Base-by-base conservation (phyloP, 2,797 vertebrate species). In the Cyclopterus lumpus region DNA sequence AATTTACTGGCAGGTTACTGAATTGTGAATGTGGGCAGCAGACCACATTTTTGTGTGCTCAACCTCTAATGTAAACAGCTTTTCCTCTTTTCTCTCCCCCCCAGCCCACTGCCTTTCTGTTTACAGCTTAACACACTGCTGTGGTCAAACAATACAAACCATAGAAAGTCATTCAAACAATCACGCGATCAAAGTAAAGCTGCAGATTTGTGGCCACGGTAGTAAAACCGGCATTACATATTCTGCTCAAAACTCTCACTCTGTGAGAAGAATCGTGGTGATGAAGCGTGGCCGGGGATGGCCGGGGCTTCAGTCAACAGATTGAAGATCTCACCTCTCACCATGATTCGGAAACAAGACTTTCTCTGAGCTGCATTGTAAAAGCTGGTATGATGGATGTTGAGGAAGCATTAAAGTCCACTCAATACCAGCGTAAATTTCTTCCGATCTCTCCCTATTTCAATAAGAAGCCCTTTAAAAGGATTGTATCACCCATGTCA, bases 341-440 rank as follows among this genome's bases (percentile, higher is more conserved):
- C 55, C 63, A 22, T 15, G 8, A 70, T 59, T 20, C 22, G 62
- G 32, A 74, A 80, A 80, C 51, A 34, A 38, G 4, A 24, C 48
- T 59, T 62, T 48, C 55, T 75, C 59, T 60, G 51, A 16, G 49
- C 44, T 70, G 64, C 51, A 59, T 26, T 86, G 84, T 93, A 89
- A 90, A 91, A 79, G 60, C 73, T 26, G 1, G 32, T 36, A 24
- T 79, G 80, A 92, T 83, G 69, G 83, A 85, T 79, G 80, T 63
- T 53, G 46, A 59, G 88, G 83, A 85, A 81, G 67, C 80, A 87
- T 89, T 88, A 86, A 80, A 81, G 82, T 73, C 36, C 73, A 91
- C 80, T 82, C 4, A 74, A 89, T 91, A 85, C 74, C 3, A 1
- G 62, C 32, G 20, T 69, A 73, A 82, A 83, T 78, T 65, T 67